Evolutionary conservation across 2,797 vertebrate genomes (phyloP).

Genomic region (Geotrypetes seraphini): DNA sequence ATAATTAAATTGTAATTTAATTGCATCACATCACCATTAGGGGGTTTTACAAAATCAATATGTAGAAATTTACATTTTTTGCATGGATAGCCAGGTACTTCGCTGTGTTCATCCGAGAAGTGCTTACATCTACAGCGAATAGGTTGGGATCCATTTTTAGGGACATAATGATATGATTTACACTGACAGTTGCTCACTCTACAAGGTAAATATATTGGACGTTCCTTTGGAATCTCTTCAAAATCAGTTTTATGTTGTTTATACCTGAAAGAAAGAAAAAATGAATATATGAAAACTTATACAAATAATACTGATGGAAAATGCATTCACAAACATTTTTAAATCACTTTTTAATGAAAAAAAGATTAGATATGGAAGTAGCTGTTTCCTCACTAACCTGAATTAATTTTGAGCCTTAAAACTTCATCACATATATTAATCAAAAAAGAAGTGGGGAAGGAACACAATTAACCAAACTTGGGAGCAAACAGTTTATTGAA

Average conservation of each 20-base stretch:
- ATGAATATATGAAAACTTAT: too few species aligned
- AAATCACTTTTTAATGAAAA: neutral
- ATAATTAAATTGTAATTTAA: too few species aligned
- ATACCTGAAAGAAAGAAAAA: slow-evolving; percentile 52
- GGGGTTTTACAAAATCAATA: too few species aligned
- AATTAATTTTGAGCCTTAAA: too few species aligned
- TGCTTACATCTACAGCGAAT: slow-evolving; percentile 83
- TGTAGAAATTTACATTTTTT: slow-evolving; percentile 53
- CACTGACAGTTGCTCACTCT: slow-evolving; percentile 57
- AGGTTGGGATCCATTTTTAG: slow-evolving; percentile 54
- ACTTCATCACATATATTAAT: too few species aligned
- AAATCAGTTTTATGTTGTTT: slow-evolving; percentile 84
- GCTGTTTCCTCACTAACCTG: too few species aligned
- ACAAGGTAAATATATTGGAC: slow-evolving; percentile 67
- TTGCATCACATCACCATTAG: too few species aligned
- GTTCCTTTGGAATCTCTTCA: slow-evolving; percentile 57
- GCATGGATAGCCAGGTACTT: slow-evolving; percentile 49
- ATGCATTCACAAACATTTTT: neutral
- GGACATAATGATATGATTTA: slow-evolving; percentile 59
- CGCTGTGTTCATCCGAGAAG: slow-evolving; percentile 65
- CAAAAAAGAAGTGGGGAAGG: too few species aligned
- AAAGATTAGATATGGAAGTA: neutral
- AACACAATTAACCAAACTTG: too few species aligned
- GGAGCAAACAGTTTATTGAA: too few species aligned
- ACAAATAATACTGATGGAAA: too few species aligned